Conservation (phyloP, 2,797 vertebrate species). For the Fundulus diaphanus region DNA sequence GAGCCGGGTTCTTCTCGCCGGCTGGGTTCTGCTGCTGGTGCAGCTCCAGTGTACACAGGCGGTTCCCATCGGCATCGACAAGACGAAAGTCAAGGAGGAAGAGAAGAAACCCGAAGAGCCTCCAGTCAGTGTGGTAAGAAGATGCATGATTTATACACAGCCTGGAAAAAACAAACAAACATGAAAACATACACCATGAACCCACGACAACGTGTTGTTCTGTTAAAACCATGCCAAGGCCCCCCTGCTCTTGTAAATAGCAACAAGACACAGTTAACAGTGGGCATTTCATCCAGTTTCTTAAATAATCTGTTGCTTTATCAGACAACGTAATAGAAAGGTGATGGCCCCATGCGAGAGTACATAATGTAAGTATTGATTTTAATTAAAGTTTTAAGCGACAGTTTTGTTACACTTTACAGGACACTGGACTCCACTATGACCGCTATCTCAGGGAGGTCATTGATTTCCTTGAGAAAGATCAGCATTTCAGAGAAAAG, state of each 20-base stretch:
- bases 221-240: not conserved
- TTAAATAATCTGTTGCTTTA: not conserved
- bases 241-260: not conserved
- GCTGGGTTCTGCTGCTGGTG: conserved; percentile 80
- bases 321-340: not conserved
- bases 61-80: conserved; percentile 94
- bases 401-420: conserved; percentile 26
- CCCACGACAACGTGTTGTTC: too few species aligned
- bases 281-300: not conserved
- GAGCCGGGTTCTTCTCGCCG: conserved; percentile 68
- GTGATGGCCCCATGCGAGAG: not conserved
- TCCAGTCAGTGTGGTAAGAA: conserved; percentile 88
- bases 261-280: not conserved
- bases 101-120: conserved; percentile 80
- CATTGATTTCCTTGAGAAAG: conserved; percentile 97
- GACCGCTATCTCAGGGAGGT: conserved; percentile 98
- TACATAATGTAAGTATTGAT: not conserved
- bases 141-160: not conserved
- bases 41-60: conserved; percentile 81
- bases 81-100: conserved; percentile 87
- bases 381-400: not conserved
- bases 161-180: not conserved
- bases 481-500: conserved; percentile 97
- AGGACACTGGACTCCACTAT: conserved; percentile 98
- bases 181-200: not conserved